Evolutionary conservation across 2,113 vertebrate genomes (phyloP).

Genomic region (Pelecanus crispus): DNA sequence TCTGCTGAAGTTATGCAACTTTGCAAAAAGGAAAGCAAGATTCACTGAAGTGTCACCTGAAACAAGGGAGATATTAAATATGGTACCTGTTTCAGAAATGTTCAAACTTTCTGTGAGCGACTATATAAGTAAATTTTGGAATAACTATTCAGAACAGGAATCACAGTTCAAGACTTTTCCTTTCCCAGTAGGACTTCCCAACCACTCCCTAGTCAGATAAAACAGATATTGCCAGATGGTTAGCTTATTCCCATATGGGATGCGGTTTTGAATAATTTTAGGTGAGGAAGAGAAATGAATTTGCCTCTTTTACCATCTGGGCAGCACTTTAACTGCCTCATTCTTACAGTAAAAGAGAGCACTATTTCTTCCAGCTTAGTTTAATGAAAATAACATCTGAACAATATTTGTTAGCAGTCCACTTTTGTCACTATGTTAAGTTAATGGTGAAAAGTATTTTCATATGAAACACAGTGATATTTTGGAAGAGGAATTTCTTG

Average conservation of each 20-base stretch:
- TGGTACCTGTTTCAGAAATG: neutral
- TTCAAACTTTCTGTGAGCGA: neutral
- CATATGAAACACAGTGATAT: neutral
- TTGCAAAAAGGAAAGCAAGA: neutral
- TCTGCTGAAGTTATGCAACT: neutral
- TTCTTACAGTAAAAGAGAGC: neutral
- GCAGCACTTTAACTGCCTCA: neutral
- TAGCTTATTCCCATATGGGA: neutral
- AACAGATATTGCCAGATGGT: neutral
- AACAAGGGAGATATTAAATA: neutral
- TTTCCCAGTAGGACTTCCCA: neutral
- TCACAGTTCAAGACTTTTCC: neutral
- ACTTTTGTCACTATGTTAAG: neutral
- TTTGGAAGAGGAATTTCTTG: neutral
- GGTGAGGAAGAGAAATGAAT: neutral
- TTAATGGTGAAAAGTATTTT: neutral
- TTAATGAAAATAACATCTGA: neutral
- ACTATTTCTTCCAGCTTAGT: neutral
- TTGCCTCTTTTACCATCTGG: neutral
- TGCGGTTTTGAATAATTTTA: neutral
- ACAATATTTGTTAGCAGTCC: neutral
- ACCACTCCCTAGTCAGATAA: neutral
- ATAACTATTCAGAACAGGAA: neutral
- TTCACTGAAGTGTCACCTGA: neutral
- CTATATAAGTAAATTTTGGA: neutral